Evolutionary conservation across 2,113 vertebrate genomes (phyloP).

Genomic region (Marmota flaviventris): DNA sequence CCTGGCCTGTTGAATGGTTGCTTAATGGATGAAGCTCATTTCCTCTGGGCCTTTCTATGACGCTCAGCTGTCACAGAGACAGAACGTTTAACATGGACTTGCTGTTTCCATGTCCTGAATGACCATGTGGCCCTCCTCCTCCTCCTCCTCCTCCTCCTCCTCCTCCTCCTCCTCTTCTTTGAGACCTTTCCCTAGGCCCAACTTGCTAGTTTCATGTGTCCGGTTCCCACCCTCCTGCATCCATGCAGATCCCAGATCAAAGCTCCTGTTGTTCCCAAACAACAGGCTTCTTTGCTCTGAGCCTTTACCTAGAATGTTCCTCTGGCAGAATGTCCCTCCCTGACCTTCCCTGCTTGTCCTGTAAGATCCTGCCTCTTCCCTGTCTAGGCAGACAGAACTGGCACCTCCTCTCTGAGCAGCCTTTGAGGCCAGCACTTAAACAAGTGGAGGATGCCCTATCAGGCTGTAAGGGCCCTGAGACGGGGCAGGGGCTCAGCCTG

Average conservation of each 20-base stretch:
- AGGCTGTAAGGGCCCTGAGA: neutral
- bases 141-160: too few relatives aligned
- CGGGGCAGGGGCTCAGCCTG: neutral
- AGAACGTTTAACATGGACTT: neutral
- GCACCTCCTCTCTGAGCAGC: neutral
- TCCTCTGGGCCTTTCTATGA: neutral
- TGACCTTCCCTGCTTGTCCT: neutral
- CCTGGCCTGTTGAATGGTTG: neutral
- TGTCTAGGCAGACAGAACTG: neutral
- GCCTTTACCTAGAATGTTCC: neutral
- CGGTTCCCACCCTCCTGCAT: neutral
- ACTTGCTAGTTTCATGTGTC: accelerated
- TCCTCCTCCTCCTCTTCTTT: too few relatives aligned
- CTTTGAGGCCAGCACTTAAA: neutral
- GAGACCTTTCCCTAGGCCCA: too few relatives aligned
- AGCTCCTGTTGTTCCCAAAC: neutral
- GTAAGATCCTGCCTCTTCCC: neutral
- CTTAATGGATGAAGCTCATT: neutral
- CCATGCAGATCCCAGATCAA: neutral
- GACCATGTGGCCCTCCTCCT: neutral
- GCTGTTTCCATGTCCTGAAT: neutral
- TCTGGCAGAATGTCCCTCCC: neutral
- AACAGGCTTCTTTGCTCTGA: neutral
- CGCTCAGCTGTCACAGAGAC: neutral
- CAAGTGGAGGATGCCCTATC: neutral